Conservation (phyloP, 2,797 vertebrate species). For the Sebastolobus alascanus region DNA sequence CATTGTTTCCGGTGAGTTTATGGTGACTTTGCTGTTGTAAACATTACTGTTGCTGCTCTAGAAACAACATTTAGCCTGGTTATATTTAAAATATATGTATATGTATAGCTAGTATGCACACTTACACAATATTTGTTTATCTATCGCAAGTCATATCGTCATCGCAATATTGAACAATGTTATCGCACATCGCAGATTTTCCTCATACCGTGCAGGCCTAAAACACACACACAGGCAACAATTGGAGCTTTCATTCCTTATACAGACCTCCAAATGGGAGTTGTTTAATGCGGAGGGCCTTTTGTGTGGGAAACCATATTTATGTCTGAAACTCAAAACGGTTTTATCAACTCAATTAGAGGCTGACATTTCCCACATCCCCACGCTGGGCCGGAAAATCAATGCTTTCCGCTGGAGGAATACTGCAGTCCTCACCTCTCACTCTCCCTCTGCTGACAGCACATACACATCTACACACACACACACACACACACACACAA, state of each 20-base stretch:
- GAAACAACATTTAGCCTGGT: no score
- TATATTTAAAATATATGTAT: no score
- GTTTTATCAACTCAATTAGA: conserved; percentile 86
- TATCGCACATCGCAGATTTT: no score
- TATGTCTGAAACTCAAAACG: conserved; percentile 80
- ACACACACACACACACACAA: no score
- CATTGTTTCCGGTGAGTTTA: no score
- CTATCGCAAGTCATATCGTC: no score
- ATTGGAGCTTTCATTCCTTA: conserved; percentile 52
- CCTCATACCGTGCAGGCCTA: no score
- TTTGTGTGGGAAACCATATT: conserved; percentile 74
- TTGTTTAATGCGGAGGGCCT: conserved; percentile 67
- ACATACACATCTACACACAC: conserved; percentile 47
- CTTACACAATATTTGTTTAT: no score
- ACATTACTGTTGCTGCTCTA: no score
- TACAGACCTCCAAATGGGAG: conserved; percentile 55
- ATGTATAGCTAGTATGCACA: no score
- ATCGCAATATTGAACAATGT: no score
- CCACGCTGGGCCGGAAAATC: conserved; percentile 78
- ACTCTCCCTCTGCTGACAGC: conserved; percentile 68
- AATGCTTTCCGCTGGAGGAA: conserved; percentile 78
- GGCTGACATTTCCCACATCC: conserved; percentile 83
- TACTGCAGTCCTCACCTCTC: conserved; percentile 79
- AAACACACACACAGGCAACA: conserved; percentile 1
- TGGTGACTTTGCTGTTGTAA: no score